Conservation (phyloP, 2,797 vertebrate species). For the Pitangus sulphuratus region DNA sequence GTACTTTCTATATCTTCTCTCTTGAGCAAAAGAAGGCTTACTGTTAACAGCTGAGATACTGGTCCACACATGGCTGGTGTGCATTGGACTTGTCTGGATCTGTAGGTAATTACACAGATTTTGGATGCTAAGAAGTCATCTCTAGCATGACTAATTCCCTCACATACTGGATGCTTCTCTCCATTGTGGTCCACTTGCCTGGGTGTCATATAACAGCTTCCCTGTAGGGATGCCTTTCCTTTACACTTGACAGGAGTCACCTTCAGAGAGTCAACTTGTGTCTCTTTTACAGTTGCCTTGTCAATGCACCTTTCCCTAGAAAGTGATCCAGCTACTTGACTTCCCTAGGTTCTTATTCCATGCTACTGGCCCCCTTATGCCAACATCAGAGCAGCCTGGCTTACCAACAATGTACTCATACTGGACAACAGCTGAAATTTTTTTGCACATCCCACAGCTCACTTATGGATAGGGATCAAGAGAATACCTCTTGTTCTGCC, state of each 20-base stretch:
- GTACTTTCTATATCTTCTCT: background rate
- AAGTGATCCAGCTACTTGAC: background rate
- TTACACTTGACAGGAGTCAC: no score
- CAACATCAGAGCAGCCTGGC: background rate
- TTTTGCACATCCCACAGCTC: background rate
- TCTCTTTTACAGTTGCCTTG: background rate
- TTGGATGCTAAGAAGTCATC: background rate
- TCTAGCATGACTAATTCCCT: background rate
- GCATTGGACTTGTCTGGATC: background rate
- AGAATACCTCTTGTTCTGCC: background rate
- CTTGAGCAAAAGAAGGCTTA: background rate
- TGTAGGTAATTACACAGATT: background rate
- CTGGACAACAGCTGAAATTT: background rate
- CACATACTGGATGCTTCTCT: background rate
- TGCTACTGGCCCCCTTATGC: background rate
- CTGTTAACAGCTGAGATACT: background rate
- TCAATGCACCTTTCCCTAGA: background rate
- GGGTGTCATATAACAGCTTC: background rate
- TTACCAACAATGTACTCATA: background rate
- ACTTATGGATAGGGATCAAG: accelerated
- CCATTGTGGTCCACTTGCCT: background rate
- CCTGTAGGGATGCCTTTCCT: background rate
- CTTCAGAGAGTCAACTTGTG: background rate
- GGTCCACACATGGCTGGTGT: background rate
- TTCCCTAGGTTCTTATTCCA: background rate